phyloP scores from a whole-genome alignment of 1,140 invertebrate genomes.

The Oedothorax gibbosus region DNA sequence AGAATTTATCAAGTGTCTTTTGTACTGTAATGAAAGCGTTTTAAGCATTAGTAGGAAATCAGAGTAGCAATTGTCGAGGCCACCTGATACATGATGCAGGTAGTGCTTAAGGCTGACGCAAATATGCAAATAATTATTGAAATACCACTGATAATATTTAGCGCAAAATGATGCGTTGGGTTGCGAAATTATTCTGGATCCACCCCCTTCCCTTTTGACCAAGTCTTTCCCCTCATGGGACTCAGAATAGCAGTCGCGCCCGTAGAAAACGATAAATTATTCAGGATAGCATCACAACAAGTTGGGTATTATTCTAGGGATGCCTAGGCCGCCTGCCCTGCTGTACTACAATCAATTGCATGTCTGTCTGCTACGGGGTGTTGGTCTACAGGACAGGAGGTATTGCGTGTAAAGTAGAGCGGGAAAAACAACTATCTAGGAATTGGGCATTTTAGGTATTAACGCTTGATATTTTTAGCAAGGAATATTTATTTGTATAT shows the following conservation, averaged over 20 bases:
- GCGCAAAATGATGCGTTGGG: constrained; percentile 45
- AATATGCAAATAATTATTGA: constrained; percentile 59
- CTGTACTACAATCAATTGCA: constrained; percentile 35
- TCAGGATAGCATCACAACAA: constrained; percentile 59
- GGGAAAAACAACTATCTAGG: no score
- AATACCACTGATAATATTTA: constrained; percentile 49
- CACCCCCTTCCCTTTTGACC: constrained; percentile 29
- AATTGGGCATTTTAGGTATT: no score
- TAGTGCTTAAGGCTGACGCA: constrained; percentile 29
- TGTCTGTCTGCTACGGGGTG: not conserved
- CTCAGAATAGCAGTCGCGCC: constrained; percentile 50
- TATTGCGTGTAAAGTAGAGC: no score
- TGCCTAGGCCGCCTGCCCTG: not conserved
- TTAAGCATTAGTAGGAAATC: constrained; percentile 22
- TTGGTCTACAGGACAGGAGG: no score
- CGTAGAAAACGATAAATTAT: constrained; percentile 56
- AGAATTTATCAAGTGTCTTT: constrained; percentile 30
- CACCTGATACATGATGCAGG: constrained; percentile 26
- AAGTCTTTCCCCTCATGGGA: constrained; percentile 30
- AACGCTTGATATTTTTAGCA: no score
- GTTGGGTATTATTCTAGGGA: constrained; percentile 17
- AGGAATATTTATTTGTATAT: no score
- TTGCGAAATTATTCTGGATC: constrained; percentile 42
- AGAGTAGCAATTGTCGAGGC: constrained; percentile 21
- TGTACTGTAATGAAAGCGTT: constrained; percentile 25